phyloP scores from a whole-genome alignment of 2,888 invertebrate genomes.

The Rhogogaster chlorosoma region DNA sequence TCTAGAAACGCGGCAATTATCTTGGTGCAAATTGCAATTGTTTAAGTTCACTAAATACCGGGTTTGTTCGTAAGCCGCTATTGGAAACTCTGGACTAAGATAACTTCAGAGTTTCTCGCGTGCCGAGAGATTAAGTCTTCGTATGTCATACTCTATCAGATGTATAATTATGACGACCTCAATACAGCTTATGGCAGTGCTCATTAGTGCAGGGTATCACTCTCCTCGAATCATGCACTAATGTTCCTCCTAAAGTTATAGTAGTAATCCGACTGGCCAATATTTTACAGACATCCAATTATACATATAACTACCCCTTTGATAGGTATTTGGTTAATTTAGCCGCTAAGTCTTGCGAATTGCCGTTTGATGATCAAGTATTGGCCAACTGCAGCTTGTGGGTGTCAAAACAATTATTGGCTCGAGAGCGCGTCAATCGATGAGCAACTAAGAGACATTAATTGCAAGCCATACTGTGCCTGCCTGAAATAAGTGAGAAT shows the following conservation, averaged over 20 bases:
- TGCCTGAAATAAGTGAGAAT: background rate
- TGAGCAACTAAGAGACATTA: background rate
- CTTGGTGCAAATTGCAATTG: conserved; percentile 28
- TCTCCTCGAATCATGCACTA: background rate
- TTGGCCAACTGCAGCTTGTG: background rate
- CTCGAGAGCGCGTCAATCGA: background rate
- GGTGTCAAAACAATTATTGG: background rate
- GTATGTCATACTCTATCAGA: background rate
- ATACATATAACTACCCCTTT: background rate
- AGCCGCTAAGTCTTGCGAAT: background rate
- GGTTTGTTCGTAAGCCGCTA: background rate
- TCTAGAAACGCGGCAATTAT: conserved; percentile 21
- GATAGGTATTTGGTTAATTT: background rate
- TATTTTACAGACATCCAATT: background rate
- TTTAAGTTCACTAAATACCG: conserved; percentile 19
- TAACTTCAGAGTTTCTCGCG: conserved; percentile 2
- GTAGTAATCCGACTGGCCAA: background rate
- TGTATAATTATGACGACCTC: background rate
- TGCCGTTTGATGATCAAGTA: background rate
- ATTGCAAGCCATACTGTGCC: background rate
- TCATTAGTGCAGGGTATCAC: background rate
- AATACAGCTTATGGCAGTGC: background rate
- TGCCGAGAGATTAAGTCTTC: background rate
- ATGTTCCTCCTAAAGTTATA: background rate
- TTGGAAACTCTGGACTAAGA: conserved; percentile 1